Conservation (phyloP, 2,797 vertebrate genomes). For the Perodicticus potto region DNA sequence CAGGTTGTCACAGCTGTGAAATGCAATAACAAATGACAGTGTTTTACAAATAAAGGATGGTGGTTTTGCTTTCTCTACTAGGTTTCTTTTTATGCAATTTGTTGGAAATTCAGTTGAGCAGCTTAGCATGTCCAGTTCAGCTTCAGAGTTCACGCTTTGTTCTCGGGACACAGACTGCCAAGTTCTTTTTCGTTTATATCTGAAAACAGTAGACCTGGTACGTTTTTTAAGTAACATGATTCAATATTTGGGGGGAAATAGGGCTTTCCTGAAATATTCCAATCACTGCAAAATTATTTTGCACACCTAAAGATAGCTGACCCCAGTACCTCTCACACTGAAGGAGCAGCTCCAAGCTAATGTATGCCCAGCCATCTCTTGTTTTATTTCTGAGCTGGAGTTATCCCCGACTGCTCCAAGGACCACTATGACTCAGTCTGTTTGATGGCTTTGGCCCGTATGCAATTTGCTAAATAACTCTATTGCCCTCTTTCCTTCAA, state of each 20-base stretch:
- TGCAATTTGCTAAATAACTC: constrained; percentile 76
- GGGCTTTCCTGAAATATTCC: not conserved
- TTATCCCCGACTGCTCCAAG: constrained; percentile 55
- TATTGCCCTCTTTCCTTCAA: constrained; percentile 68
- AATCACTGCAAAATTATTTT: not conserved
- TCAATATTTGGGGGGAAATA: not conserved
- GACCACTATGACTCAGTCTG: constrained; percentile 68
- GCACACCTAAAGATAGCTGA: constrained; percentile 65
- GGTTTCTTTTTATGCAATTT: not conserved
- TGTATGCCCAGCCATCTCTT: constrained; percentile 57
- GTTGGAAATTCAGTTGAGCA: not conserved
- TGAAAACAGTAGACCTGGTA: not conserved
- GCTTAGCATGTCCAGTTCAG: not conserved
- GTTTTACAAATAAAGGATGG: not conserved
- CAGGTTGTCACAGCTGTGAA: too few relatives aligned
- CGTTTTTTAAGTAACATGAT: not conserved
- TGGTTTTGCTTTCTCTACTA: not conserved
- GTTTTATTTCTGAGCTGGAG: constrained; percentile 68
- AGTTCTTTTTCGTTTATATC: not conserved
- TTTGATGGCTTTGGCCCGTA: constrained; percentile 77
- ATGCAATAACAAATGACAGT: not conserved
- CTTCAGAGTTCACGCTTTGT: not conserved
- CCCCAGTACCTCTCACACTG: not conserved
- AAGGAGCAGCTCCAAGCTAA: constrained; percentile 69
- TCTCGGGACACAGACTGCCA: not conserved